phyloP scores from a whole-genome alignment of 2,797 vertebrate genomes.

The Tachyglossus aculeatus region DNA sequence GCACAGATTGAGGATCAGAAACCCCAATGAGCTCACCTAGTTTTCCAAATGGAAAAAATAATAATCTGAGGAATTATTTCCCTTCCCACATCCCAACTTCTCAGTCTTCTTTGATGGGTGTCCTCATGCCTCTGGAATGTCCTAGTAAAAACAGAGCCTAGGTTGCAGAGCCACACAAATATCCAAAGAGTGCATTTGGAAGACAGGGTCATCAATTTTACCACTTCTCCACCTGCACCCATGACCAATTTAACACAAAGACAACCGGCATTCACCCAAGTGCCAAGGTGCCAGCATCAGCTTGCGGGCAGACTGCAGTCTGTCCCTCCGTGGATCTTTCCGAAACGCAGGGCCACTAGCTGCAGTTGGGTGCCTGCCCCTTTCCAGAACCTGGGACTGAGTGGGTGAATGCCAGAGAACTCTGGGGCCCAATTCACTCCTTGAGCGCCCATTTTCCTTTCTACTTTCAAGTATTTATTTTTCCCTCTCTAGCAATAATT shows the following conservation, averaged over 20 bases:
- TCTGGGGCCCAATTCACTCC: too few relatives aligned
- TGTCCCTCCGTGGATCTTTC: neutral
- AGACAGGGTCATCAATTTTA: conserved; percentile 69
- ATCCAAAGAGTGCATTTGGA: conserved; percentile 41
- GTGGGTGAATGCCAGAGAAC: too few relatives aligned
- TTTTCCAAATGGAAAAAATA: too few relatives aligned
- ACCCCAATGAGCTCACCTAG: too few relatives aligned
- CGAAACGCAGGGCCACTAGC: too few relatives aligned
- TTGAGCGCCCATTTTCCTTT: too few relatives aligned
- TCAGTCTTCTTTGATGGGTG: conserved; percentile 18
- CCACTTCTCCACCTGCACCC: conserved; percentile 65
- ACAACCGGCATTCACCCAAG: conserved; percentile 57
- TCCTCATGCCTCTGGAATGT: conserved; percentile 30
- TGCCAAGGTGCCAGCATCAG: conserved; percentile 36
- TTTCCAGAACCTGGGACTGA: too few relatives aligned
- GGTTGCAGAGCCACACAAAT: conserved; percentile 46
- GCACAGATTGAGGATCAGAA: too few relatives aligned
- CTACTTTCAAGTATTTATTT: too few relatives aligned
- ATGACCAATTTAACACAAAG: conserved; percentile 66
- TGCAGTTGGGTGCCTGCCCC: too few relatives aligned
- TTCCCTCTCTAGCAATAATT: too few relatives aligned
- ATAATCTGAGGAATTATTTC: too few relatives aligned
- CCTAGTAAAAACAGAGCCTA: conserved; percentile 23
- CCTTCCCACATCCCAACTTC: neutral
- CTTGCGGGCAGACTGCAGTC: conserved; percentile 22